phyloP scores from a whole-genome alignment of 2,113 vertebrate genomes.

The Gadus macrocephalus region DNA sequence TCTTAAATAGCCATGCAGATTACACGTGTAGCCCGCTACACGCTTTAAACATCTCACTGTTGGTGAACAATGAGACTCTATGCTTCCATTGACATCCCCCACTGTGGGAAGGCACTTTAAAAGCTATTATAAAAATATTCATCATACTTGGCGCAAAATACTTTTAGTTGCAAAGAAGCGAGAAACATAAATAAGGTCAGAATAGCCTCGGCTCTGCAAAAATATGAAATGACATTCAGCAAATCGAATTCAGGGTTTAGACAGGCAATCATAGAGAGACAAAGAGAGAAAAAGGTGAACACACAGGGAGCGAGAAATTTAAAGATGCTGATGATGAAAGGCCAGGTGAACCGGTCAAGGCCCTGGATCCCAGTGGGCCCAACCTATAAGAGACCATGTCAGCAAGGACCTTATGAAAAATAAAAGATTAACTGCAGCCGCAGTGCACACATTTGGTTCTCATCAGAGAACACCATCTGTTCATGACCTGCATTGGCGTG shows the following conservation, averaged over 20 bases:
- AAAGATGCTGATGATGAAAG: neutral
- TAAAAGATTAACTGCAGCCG: slow-evolving; percentile 41
- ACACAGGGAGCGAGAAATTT: slow-evolving; percentile 11
- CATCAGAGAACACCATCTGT: slow-evolving; percentile 33
- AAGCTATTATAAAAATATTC: slow-evolving; percentile 51
- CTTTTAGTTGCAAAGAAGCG: slow-evolving; percentile 19
- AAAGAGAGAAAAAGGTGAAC: slow-evolving; percentile 8
- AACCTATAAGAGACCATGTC: slow-evolving; percentile 34
- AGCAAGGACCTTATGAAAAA: slow-evolving; percentile 24
- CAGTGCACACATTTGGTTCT: slow-evolving; percentile 29
- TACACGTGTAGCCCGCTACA: slow-evolving; percentile 39
- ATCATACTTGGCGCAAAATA: slow-evolving; percentile 45
- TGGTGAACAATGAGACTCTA: slow-evolving; percentile 50
- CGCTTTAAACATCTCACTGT: slow-evolving; percentile 53
- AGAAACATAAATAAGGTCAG: slow-evolving; percentile 4
- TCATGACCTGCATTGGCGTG: slow-evolving; percentile 9
- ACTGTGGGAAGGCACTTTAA: slow-evolving; percentile 50
- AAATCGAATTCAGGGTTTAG: slow-evolving; percentile 23
- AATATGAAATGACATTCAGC: slow-evolving; percentile 19
- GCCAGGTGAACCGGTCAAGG: slow-evolving; percentile 30
- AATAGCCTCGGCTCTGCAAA: slow-evolving; percentile 21
- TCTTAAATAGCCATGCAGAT: slow-evolving; percentile 58
- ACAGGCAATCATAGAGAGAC: slow-evolving; percentile 2
- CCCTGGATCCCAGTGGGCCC: slow-evolving; percentile 16
- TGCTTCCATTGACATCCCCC: slow-evolving; percentile 38